A percentile compares a stretch with the other conserved stretches of the same genome.
Evolutionary conservation across 1,140 invertebrate genomes (phyloP).

Genomic region (Popillia japonica): DNA sequence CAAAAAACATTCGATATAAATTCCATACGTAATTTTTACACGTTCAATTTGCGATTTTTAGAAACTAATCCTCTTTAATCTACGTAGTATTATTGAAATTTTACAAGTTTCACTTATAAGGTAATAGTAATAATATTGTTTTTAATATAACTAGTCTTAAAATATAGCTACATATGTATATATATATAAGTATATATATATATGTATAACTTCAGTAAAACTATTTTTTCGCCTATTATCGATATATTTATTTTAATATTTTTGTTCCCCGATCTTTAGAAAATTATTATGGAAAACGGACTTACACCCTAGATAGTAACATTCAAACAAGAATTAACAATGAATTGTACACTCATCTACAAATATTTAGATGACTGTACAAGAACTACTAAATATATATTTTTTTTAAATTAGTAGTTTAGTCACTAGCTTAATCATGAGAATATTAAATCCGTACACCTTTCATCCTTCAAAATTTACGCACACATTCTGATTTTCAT

Average conservation of each 20-base stretch:
- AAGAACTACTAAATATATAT: background rate
- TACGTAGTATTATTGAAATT: background rate
- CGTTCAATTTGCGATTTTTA: background rate
- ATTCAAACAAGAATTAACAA: background rate
- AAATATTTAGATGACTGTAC: background rate
- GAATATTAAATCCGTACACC: background rate
- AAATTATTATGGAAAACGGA: slow-evolving; percentile 1
- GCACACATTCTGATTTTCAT: background rate
- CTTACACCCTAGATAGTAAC: background rate
- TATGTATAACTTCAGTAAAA: background rate
- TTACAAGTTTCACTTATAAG: background rate
- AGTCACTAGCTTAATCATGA: background rate
- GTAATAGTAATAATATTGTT: background rate
- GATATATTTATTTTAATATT: slow-evolving; percentile 1
- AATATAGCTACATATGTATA: slow-evolving; percentile 2
- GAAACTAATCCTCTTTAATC: background rate
- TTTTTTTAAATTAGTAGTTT: background rate
- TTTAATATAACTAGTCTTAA: background rate
- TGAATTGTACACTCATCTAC: background rate
- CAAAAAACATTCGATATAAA: background rate
- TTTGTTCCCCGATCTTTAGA: slow-evolving; percentile 4
- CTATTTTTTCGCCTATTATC: background rate
- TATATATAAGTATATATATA: too few relatives aligned
- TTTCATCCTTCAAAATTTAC: background rate
- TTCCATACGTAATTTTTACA: slow-evolving; percentile 3